Evolutionary conservation across 2,113 vertebrate genomes (phyloP).

Genomic region (Odocoileus virginianus): DNA sequence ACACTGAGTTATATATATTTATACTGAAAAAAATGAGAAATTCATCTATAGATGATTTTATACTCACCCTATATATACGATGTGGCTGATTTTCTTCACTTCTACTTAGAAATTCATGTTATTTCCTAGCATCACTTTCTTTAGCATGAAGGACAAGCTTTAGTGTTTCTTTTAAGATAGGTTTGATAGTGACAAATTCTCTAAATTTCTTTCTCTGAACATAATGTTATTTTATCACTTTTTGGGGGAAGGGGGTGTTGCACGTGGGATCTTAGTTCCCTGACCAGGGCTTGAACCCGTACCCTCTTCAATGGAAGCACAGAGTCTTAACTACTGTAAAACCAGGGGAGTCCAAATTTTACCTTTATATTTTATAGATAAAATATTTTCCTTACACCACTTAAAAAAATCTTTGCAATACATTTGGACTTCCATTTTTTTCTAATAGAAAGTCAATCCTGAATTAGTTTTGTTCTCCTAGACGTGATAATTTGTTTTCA

Average conservation of each 20-base stretch:
- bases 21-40: not conserved
- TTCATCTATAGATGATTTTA: not conserved
- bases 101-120: not conserved
- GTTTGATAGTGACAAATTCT: not conserved
- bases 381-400: not conserved
- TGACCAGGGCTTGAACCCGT: not conserved
- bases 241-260: accelerated
- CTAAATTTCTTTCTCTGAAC: not conserved
- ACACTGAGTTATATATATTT: not conserved
- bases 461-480: not conserved
- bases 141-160: not conserved
- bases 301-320: not conserved
- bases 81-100: not conserved
- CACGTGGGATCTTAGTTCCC: not conserved
- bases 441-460: not conserved
- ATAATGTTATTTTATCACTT: not conserved
- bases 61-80: not conserved
- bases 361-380: not conserved
- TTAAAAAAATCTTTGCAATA: not conserved
- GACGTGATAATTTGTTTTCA: not conserved
- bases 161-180: not conserved
- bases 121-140: not conserved
- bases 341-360: not conserved
- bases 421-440: not conserved
- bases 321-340: not conserved